These are phyloP conservation scores for Campylorhamphus procurvoides DNA, from an alignment of 2,113 vertebrate genomes.

Conservation along the genomic window DNA sequence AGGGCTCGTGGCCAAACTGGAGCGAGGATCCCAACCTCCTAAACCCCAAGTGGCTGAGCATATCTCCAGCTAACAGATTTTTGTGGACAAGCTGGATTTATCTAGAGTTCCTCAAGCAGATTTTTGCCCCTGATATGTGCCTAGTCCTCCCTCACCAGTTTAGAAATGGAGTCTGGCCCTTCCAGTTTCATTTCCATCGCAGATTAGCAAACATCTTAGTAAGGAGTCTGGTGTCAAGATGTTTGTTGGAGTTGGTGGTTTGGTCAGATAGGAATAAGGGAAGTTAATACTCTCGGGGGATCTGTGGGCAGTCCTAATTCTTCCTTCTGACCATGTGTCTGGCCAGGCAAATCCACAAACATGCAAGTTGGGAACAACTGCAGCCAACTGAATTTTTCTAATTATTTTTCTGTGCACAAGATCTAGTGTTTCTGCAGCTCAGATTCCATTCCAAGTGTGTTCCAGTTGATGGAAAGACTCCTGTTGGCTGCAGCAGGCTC, in stretches of 20 bases:
- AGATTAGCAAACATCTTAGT: not conserved
- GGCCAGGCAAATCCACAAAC: conserved; percentile 45
- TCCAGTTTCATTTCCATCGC: not conserved
- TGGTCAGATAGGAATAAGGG: conserved; percentile 35
- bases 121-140: not conserved
- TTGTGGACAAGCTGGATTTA: not conserved
- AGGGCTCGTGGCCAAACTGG: not conserved
- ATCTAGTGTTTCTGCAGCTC: not conserved
- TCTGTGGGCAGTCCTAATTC: conserved; percentile 33
- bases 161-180: not conserved
- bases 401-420: conserved; percentile 11
- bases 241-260: not conserved
- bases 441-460: not conserved
- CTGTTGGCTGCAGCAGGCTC: not conserved
- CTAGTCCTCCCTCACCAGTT: not conserved
- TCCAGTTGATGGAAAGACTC: not conserved
- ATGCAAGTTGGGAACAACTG: conserved; percentile 11
- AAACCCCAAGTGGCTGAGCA: not conserved
- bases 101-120: not conserved
- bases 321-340: conserved; percentile 34
- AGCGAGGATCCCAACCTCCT: not conserved
- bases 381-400: conserved; percentile 41
- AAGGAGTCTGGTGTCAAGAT: conserved; percentile 41
- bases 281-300: conserved; percentile 16
- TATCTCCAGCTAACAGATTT: not conserved